Base-by-base conservation (phyloP, 2,113 vertebrate species). In the Eclectus roratus region DNA sequence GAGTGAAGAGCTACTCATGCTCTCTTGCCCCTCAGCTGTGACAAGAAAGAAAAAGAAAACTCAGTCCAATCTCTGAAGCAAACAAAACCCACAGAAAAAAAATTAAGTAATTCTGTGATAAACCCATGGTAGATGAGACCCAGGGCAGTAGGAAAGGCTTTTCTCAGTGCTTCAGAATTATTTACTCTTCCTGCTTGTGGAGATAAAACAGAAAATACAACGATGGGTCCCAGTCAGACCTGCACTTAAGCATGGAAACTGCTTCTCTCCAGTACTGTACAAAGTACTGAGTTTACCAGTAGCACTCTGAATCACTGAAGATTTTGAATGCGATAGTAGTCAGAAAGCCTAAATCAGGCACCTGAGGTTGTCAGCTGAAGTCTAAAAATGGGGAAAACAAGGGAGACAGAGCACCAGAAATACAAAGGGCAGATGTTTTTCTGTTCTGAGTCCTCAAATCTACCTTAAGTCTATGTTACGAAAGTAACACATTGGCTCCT, bases 81-180 rank as follows among this genome's bases (percentile, higher is more conserved):
- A 87, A 77, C 11, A 89, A 95, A 92, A 72, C 15, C n/a, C 44
- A 77, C 6, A 58, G n/a, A 31, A 74, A 92, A 69, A 85, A 50
- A 7, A 29, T 21, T 14, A 68, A 69, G 82, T 9, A 60, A 58
- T 58, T 24, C 56, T 31, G 15, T 84, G 41, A n/a, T 77, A 52
- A 85, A 84, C 65, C 7, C 6, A 19, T 33, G 41, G 55, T 58
- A 94, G 63, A 68, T 39, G 53, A 85, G 66, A 86, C 31, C 13
- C 20, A 76, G 46, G 37, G 49, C 10, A 11, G 13, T 3, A 76
- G 44, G 71, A 80, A 83, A 60, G n/a, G 79, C 84, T 93, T 94
- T 96, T 84, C 65, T 79, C 47, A 58, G 43, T 88, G 60, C 65
- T 91, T 85, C 72, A 76, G 68, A 91, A 83, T 95, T 76, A 68